These are phyloP conservation scores for Pelochelys cantorii DNA, from an alignment of 2,797 vertebrate species.

Conservation along the genomic window DNA sequence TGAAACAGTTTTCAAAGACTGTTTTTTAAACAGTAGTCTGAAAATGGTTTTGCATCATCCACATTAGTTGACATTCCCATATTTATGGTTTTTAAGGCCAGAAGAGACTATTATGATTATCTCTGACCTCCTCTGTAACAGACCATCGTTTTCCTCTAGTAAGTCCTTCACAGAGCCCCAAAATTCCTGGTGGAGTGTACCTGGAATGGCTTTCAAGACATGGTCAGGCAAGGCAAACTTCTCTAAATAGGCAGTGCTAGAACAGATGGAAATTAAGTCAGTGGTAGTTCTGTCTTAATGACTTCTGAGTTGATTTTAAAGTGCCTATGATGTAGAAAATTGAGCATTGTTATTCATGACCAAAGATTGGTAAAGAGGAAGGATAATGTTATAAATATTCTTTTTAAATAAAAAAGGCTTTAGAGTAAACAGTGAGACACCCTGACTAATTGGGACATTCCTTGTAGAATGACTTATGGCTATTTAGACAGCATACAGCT, in stretches of 20 bases:
- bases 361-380: slow-evolving; percentile 34
- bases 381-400: slow-evolving; percentile 47
- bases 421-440: slow-evolving; percentile 24
- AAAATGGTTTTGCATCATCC: slow-evolving; percentile 38
- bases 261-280: neutral
- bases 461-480: slow-evolving; percentile 18
- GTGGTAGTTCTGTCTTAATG: neutral
- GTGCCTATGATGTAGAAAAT: neutral
- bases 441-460: slow-evolving; percentile 13
- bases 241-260: neutral
- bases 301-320: slow-evolving; percentile 15
- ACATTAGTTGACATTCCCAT: slow-evolving; percentile 2
- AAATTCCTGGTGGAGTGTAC: slow-evolving; percentile 37
- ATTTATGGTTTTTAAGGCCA: neutral
- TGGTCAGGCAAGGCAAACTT: neutral
- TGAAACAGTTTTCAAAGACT: slow-evolving; percentile 45
- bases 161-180: slow-evolving; percentile 42
- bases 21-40: slow-evolving; percentile 47
- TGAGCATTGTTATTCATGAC: neutral
- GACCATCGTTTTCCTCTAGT: slow-evolving; percentile 30
- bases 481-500: slow-evolving; percentile 43
- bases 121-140: slow-evolving; percentile 41
- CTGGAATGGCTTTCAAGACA: slow-evolving; percentile 47
- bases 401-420: slow-evolving; percentile 49
- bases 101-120: slow-evolving; percentile 60